phyloP scores from a whole-genome alignment of 2,113 vertebrate genomes.

The Steatornis caripensis region DNA sequence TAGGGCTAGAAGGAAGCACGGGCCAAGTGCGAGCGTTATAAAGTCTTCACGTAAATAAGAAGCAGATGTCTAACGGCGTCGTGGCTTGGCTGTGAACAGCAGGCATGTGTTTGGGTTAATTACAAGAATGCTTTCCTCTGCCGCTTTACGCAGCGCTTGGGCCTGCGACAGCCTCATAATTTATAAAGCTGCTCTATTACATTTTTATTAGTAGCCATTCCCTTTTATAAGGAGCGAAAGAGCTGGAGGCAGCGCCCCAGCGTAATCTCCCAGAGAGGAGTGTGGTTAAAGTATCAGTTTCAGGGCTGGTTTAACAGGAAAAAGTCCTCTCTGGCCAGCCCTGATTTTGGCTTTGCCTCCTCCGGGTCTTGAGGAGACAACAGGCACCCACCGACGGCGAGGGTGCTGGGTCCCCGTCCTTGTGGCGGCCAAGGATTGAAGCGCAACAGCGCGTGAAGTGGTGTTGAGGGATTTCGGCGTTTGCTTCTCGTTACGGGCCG shows the following conservation, averaged over 20 bases:
- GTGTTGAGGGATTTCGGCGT: not conserved
- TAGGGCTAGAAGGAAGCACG: not conserved
- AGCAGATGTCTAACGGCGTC: not conserved
- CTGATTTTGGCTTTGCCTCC: not conserved
- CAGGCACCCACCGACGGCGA: rapidly evolving
- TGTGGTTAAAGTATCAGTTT: not conserved
- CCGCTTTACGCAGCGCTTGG: not conserved
- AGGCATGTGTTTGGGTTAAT: not conserved
- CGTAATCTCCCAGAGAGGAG: not conserved
- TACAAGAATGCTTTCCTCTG: not conserved
- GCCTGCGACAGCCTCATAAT: not conserved
- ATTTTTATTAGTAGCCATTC: not conserved
- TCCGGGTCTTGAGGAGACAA: not conserved
- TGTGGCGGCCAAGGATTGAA: not conserved
- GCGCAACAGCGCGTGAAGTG: not conserved
- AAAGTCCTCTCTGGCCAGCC: not conserved
- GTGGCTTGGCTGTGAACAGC: not conserved
- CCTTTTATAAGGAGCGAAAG: not conserved
- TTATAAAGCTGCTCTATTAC: not conserved
- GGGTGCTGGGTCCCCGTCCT: rapidly evolving
- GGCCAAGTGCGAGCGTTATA: not conserved
- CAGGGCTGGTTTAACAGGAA: not conserved
- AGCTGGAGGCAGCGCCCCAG: not conserved
- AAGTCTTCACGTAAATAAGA: not conserved
- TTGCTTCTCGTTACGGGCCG: not conserved